Base-by-base conservation (phyloP, 2,888 invertebrate genomes). In the Scaptomyza parva region DNA sequence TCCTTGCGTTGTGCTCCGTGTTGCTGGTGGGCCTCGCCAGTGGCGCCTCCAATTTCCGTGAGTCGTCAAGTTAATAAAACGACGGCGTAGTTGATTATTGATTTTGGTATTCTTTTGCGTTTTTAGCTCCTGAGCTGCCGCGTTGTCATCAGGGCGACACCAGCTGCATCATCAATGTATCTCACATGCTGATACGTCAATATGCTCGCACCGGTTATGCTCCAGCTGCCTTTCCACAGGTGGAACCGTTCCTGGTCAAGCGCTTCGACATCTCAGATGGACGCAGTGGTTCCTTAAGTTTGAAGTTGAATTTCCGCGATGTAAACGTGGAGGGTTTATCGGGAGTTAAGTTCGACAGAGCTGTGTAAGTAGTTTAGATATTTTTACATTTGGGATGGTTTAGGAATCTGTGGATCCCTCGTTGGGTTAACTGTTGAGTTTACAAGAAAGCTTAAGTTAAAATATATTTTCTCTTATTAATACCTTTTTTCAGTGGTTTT, bases 241-340 rank as follows among this genome's bases (percentile, higher is more conserved):
- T 91, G n/a, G 91, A 91, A 54, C 91, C 91, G 0, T 91, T 91
- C 44, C 60, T 87, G 26, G 70, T 91, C 12, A 90, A 89, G 51
- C 81, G 86, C 8, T 82, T 91, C 14, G 90, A 90, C 20, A 84
- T 91, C 40, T 87, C 90, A 37, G 91, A 91, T 58, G 91, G 90
- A 22, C 89, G 87, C 45, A 67, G 76, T 44, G 83, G 89, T 24
- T 89, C 91, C 9, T 70, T 91, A 55, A 90, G 51, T 66, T 86
- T 91, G 24, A 90, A 90, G 66, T 70, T 91, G 20, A 88, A 81
- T 54, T 90, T 91, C 54, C 88, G 80, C 28, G 90, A 91, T 66
- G 78, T 91, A n/a, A 84, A 84, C 57, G 89, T 91, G 12, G 81
- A 82, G 48, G 91, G 91, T 2, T 66, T 91, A 66, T 91, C 91